Evolutionary conservation across 2,113 vertebrate genomes (phyloP), one percentile per base, ranked within the genome.

Genomic region (Thamnaconus septentrionalis): DNA sequence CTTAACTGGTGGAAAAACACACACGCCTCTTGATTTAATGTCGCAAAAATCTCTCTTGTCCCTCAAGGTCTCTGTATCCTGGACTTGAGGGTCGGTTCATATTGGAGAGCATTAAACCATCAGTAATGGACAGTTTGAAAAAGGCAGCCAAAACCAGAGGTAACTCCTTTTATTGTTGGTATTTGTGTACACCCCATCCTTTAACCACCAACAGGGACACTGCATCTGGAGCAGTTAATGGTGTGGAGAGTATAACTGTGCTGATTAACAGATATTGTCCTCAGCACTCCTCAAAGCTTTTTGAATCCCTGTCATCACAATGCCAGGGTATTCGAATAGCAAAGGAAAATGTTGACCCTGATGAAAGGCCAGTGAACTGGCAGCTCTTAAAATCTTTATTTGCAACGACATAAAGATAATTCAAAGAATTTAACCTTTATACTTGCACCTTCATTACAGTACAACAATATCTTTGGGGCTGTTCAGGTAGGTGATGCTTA

Each of bases 401-500:
- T 3, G 64, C 7, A 60, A 61, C 8, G 76, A 62, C 48, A n/a
- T 5, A 50, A 50, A n/a, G 10, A 5, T 5, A 5, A 5, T 3
- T 50, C 61, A 78, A 83, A 78, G 71, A 68, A 11, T 89, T 52
- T 83, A 31, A 31, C 18, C 18, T 31, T 31, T 31, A 31, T 31
- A 31, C 18, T 31, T 31, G 18, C 63, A 83, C 66, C 94, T 92
- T 82, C 88, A 90, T 96, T 96, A 73, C 95, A 98, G 97, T 96
- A 80, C 96, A 97, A 68, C 95, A 95, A 48, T 93, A 93, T 87
- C 92, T 98, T 75, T 98, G 96, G 97, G 97, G 97, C 85, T 98
- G 93, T 85, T 94, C 95, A 92, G 97, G 97, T 98, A 96, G 85
- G 93, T 82, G 66, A 69, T 43, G 58, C 69, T 39, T 49, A 57